A percentile compares a stretch with the other conserved stretches of the same genome.
phyloP scores from a whole-genome alignment of 2,888 invertebrate species.

The Drosophila subsilvestris region DNA sequence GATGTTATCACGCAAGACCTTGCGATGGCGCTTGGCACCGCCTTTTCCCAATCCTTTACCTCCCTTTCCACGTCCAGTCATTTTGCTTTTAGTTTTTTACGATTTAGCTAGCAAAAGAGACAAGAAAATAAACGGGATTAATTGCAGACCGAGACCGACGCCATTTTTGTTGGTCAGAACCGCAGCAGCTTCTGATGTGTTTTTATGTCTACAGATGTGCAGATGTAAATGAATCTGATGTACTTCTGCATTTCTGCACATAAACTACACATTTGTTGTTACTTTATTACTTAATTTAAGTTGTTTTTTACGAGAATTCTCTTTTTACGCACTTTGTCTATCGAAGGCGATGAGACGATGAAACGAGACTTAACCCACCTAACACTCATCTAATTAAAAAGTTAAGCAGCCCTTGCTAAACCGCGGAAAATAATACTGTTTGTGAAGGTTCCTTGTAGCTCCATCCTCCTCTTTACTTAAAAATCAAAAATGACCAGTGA shows the following conservation, averaged over 20 bases:
- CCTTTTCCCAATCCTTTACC: conserved; percentile 92
- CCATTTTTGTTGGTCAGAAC: conserved; percentile 22
- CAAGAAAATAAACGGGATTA: conserved; percentile 1
- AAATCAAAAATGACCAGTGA: too few relatives aligned
- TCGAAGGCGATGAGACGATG: too few relatives aligned
- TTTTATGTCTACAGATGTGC: neutral
- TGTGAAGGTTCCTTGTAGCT: too few relatives aligned
- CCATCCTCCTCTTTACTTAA: too few relatives aligned
- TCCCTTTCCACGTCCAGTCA: conserved; percentile 93
- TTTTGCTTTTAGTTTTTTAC: conserved; percentile 75
- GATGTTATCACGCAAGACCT: conserved; percentile 91
- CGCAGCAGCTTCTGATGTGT: neutral
- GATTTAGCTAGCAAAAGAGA: conserved; percentile 22
- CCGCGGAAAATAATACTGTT: too few relatives aligned
- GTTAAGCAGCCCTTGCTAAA: too few relatives aligned
- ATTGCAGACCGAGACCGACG: conserved; percentile 10
- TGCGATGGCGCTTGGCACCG: conserved; percentile 92
- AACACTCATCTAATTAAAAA: too few relatives aligned
- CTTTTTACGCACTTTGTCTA: neutral
- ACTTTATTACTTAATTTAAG: neutral
- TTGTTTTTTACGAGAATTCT: neutral
- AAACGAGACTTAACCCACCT: too few relatives aligned
- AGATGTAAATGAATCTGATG: too few relatives aligned
- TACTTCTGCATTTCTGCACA: too few relatives aligned
- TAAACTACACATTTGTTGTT: neutral